Evolutionary conservation across 2,888 invertebrate genomes (phyloP).

Genomic region (Pachliopta kotzebuea): DNA sequence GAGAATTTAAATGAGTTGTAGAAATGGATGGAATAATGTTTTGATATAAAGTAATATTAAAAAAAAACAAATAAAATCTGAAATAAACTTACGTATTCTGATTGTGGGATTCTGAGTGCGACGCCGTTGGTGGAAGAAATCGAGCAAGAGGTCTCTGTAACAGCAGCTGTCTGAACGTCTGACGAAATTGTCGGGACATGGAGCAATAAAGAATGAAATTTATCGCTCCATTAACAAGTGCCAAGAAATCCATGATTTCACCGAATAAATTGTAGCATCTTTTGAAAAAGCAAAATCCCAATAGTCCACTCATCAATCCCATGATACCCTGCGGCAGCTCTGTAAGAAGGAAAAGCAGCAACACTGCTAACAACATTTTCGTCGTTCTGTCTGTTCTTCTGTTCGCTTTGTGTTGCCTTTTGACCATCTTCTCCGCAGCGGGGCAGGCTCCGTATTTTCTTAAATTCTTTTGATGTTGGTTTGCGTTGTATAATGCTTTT

Average conservation of each 20-base stretch:
- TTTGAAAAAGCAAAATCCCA: slow-evolving; percentile 86
- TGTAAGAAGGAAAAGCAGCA: slow-evolving; percentile 91
- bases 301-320: slow-evolving; percentile 61
- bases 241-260: slow-evolving; percentile 94
- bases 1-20: no score
- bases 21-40: no score
- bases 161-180: slow-evolving; percentile 72
- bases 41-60: background rate
- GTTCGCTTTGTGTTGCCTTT: slow-evolving; percentile 67
- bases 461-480: slow-evolving; percentile 84
- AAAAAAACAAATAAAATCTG: background rate
- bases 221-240: slow-evolving; percentile 94
- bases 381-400: slow-evolving; percentile 88
- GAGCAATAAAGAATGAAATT: slow-evolving; percentile 97
- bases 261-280: slow-evolving; percentile 91
- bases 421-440: slow-evolving; percentile 58
- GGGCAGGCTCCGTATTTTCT: slow-evolving; percentile 71
- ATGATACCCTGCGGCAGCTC: slow-evolving; percentile 92
- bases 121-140: slow-evolving; percentile 72
- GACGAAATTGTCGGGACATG: slow-evolving; percentile 96
- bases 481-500: slow-evolving; percentile 85
- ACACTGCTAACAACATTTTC: slow-evolving; percentile 92
- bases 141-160: slow-evolving; percentile 68
- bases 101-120: slow-evolving; percentile 77
- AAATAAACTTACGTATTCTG: slow-evolving; percentile 81